Percentiles rank a stretch among this genome's conserved stretches.
Evolutionary conservation across 2,797 vertebrate species (phyloP).

Genomic region (Echiichthys vipera): DNA sequence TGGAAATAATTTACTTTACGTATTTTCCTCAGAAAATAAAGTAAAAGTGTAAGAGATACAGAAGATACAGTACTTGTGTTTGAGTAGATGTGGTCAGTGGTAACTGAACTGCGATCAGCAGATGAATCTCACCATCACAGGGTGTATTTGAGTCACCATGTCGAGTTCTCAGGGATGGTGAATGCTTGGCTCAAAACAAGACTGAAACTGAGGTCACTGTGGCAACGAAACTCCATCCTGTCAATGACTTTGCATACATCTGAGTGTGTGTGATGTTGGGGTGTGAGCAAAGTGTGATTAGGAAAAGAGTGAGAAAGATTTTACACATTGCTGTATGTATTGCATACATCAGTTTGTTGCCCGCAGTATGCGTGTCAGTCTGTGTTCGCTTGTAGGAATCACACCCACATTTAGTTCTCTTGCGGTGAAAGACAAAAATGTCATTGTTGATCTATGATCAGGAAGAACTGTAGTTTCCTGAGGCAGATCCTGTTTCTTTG

Average conservation of each 20-base stretch:
- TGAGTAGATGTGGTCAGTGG: constrained; percentile 10
- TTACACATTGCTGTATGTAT: background rate
- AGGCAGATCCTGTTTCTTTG: constrained; percentile 42
- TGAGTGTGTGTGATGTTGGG: background rate
- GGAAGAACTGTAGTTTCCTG: constrained; percentile 21
- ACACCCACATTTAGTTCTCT: background rate
- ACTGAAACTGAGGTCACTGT: background rate
- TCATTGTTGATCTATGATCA: constrained; percentile 25
- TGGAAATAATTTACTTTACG: too few relatives aligned
- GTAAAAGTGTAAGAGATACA: background rate
- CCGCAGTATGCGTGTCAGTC: background rate
- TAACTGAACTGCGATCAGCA: constrained; percentile 5
- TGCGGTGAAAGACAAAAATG: constrained; percentile 31
- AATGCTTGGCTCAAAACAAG: constrained; percentile 7
- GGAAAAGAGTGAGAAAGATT: background rate
- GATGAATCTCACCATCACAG: constrained; percentile 6
- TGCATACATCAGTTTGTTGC: background rate
- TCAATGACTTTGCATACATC: background rate
- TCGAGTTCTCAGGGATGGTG: background rate
- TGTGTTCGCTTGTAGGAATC: background rate
- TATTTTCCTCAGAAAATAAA: background rate
- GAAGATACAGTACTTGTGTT: background rate
- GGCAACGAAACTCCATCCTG: background rate
- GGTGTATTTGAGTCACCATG: constrained; percentile 26
- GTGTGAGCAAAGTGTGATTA: background rate